Conservation (phyloP, 2,888 invertebrate genomes). For the Drosophila austrosaltans region DNA sequence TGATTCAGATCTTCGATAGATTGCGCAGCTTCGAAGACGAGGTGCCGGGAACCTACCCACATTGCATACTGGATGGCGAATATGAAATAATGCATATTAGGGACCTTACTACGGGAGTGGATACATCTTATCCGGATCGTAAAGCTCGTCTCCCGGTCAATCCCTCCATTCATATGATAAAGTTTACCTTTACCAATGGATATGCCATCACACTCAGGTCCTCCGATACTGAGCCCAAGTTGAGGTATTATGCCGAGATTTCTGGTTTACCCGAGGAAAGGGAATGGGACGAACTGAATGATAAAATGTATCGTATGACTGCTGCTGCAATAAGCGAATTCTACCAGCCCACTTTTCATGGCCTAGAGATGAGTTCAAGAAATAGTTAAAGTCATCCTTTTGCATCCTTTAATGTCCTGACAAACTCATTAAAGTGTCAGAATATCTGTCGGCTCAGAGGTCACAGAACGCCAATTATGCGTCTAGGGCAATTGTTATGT, state of each 20-base stretch:
- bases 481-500: slow-evolving; percentile 56
- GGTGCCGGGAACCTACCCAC: slow-evolving; percentile 88
- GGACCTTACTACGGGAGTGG: slow-evolving; percentile 93
- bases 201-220: slow-evolving; percentile 94
- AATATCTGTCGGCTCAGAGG: slow-evolving; percentile 25
- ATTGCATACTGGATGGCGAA: slow-evolving; percentile 86
- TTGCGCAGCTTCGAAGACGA: slow-evolving; percentile 88
- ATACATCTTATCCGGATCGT: slow-evolving; percentile 88
- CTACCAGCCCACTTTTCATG: slow-evolving; percentile 87
- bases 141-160: slow-evolving; percentile 89
- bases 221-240: slow-evolving; percentile 93
- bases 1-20: slow-evolving; percentile 90
- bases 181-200: slow-evolving; percentile 94
- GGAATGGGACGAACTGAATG: slow-evolving; percentile 87
- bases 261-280: slow-evolving; percentile 87
- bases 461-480: slow-evolving; percentile 73
- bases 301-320: slow-evolving; percentile 89
- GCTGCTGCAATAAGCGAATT: slow-evolving; percentile 91
- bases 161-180: slow-evolving; percentile 92
- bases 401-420: slow-evolving; percentile 27
- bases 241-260: slow-evolving; percentile 98
- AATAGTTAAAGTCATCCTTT: not conserved
- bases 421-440: slow-evolving; percentile 64
- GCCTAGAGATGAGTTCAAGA: not conserved
- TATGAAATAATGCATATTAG: slow-evolving; percentile 88